Base-by-base conservation (phyloP, 2,888 invertebrate genomes). In the Lutraria lutraria region DNA sequence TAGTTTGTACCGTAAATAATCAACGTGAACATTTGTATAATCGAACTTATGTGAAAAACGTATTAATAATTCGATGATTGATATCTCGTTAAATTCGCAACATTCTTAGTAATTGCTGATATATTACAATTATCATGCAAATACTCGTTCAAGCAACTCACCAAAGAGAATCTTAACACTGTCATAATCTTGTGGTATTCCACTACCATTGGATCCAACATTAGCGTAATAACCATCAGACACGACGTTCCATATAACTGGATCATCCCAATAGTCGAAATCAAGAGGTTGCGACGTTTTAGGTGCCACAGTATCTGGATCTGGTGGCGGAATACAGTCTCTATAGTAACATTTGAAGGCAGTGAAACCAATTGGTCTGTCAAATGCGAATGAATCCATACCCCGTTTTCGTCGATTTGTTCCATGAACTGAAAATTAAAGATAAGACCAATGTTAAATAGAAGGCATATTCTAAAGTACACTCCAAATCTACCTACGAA, bases 261-360 rank as follows among this genome's bases (percentile, higher is more conserved):
- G 52, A 72, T 93, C 89, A 54, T 93, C 92, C 95, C 95, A 95
- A 82, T 89, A 88, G 13, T 89, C 80, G 25, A 87, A 91, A 29
- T 89, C 86, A 6, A 87, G 76, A 0, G 93, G 93, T 31, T 94
- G 81, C 0, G 60, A 29, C 43, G 88, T 76, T 8, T 85, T 84
- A 25, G 93, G 93, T 13, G 93, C 91, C 3, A 94, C 52, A 4
- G 93, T 92, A 83, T 92, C 88, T 3, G 94, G 95, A 63, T 94
- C 94, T 19, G 94, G 93, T 12, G 96, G 96, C 25, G 94, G 93
- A 8, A 94, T 91, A 87, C 96, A 96, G 91, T 95, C 92, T 43
- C 85, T 87, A 81, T 93, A 96, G 92, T 90, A 95, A 90, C 95
- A 96, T 72, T 92, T 93, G 85, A 53, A 92, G 12, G 82, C 53